phyloP scores from a whole-genome alignment of 2,113 vertebrate species.

The Esox niger region DNA sequence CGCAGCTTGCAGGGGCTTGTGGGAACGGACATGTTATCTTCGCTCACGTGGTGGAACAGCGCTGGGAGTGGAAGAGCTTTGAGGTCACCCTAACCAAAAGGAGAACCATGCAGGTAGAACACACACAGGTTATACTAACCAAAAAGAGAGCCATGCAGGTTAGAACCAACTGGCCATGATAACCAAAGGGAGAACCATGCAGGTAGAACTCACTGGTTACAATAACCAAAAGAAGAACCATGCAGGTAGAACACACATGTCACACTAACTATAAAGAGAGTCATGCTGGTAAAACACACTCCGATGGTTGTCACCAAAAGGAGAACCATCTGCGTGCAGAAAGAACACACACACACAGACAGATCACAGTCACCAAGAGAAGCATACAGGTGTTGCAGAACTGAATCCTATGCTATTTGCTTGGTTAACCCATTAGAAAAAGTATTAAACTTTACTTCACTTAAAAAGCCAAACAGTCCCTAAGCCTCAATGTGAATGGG shows the following conservation, averaged over 20 bases:
- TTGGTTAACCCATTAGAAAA: too few species aligned
- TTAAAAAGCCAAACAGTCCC: slow-evolving; percentile 1
- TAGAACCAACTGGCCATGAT: slow-evolving; percentile 15
- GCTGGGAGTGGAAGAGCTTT: slow-evolving; percentile 95
- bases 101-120: slow-evolving; percentile 1
- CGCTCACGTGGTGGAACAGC: slow-evolving; percentile 91
- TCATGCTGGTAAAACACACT: not conserved
- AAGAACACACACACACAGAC: slow-evolving; percentile 51
- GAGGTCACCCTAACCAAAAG: slow-evolving; percentile 88
- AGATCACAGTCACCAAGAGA: not conserved
- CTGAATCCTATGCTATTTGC: too few species aligned
- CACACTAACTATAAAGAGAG: slow-evolving; percentile 83
- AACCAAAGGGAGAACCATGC: not conserved
- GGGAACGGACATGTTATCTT: slow-evolving; percentile 95
- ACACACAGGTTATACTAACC: too few species aligned
- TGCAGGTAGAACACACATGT: too few species aligned
- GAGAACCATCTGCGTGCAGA: slow-evolving; percentile 95
- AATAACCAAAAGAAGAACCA: not conserved
- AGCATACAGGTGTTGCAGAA: not conserved
- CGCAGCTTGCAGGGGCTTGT: slow-evolving; percentile 91
- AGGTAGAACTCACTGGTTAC: not conserved
- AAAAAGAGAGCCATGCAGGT: slow-evolving; percentile 88
- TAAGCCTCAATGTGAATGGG: slow-evolving; percentile 20
- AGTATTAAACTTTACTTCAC: too few species aligned
- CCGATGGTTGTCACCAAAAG: not conserved